phyloP scores from a whole-genome alignment of 2,888 invertebrate genomes.

The Machimus rusticus region DNA sequence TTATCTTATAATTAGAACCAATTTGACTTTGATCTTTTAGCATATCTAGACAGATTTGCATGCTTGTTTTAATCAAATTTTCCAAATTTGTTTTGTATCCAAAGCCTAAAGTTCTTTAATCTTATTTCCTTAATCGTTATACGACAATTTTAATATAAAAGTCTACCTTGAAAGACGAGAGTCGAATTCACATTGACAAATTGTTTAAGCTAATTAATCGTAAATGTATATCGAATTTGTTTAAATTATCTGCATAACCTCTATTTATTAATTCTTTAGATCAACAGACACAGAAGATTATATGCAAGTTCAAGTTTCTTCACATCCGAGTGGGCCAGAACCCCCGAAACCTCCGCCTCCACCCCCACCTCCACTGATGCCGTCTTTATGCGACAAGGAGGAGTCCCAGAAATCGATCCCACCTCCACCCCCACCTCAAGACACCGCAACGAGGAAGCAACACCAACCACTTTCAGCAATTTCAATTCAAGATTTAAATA shows the following conservation, averaged over 20 bases:
- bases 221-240: no score
- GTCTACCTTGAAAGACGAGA: no score
- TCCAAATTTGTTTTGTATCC: no score
- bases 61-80: no score
- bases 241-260: background rate
- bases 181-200: no score
- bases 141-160: no score
- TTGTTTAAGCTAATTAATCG: no score
- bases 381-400: conserved; percentile 49
- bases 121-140: no score
- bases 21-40: no score
- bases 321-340: conserved; percentile 56
- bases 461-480: conserved; percentile 86
- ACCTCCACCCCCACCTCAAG: conserved; percentile 58
- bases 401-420: conserved; percentile 52
- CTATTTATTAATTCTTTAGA: conserved; percentile 50
- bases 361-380: conserved; percentile 65
- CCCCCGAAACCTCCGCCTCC: conserved; percentile 65
- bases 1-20: no score
- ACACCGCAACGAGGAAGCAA: conserved; percentile 65
- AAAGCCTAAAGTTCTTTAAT: no score
- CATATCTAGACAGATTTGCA: no score
- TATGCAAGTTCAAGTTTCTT: conserved; percentile 69
- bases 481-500: conserved; percentile 85
- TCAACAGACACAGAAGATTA: conserved; percentile 63